These are phyloP conservation scores for Emydocephalus ijimae DNA, from an alignment of 2,113 vertebrate species.

Conservation along the genomic window DNA sequence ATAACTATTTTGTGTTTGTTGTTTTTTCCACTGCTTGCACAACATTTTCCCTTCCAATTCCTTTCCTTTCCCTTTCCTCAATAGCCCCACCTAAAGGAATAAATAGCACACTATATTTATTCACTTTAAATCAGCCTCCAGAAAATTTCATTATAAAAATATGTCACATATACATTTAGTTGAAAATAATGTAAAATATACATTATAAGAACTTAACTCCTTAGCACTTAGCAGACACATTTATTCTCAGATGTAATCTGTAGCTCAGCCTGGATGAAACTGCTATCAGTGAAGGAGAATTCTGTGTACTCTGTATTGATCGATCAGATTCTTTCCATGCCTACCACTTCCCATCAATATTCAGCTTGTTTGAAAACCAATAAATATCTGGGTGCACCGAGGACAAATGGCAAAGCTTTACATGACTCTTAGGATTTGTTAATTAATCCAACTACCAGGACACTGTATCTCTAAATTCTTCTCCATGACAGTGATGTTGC, in stretches of 20 bases:
- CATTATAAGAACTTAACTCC: too few species aligned
- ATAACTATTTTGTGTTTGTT: too few species aligned
- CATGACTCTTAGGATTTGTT: too few species aligned
- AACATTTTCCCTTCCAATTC: too few species aligned
- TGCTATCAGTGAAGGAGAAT: background rate
- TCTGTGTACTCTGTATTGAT: background rate
- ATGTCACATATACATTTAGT: background rate
- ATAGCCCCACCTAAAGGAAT: background rate
- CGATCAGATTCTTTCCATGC: background rate
- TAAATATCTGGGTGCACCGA: fast-evolving
- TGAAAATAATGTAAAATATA: too few species aligned
- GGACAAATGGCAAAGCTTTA: background rate
- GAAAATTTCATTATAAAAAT: background rate
- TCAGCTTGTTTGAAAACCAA: background rate
- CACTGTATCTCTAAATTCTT: background rate
- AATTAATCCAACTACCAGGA: background rate
- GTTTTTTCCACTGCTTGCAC: too few species aligned
- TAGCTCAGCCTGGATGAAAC: background rate
- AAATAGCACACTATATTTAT: background rate
- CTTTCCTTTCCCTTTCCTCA: background rate
- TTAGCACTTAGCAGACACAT: background rate
- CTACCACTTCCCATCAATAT: fast-evolving
- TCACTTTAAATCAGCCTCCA: background rate
- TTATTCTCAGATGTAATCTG: background rate
- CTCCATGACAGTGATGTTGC: too few species aligned